These are phyloP conservation scores for Brachyptera putata DNA, from an alignment of 2,888 invertebrate species.

Conservation along the genomic window DNA sequence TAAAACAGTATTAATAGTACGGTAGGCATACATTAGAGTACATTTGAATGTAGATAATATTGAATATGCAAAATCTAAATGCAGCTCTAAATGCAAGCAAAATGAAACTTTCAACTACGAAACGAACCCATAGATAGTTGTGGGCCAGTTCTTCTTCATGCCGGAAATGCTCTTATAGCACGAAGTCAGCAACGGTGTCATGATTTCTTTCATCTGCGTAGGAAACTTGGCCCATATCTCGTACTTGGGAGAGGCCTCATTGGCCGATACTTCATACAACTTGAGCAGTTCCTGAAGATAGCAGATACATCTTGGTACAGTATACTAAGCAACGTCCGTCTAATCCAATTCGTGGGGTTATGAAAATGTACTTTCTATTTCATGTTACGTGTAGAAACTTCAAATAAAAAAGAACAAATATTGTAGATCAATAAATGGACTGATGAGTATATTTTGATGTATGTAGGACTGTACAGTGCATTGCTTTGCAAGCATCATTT, in stretches of 20 bases:
- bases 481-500: no score
- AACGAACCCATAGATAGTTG: conserved; percentile 47
- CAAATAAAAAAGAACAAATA: background rate
- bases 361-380: no score
- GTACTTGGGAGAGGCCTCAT: conserved; percentile 44
- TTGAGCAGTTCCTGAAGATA: conserved; percentile 64
- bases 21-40: no score
- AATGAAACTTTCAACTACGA: no score
- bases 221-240: conserved; percentile 68
- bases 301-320: background rate
- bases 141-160: conserved; percentile 38
- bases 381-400: no score
- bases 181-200: conserved; percentile 69
- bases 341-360: no score
- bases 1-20: no score
- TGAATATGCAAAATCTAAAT: no score
- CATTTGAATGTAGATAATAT: no score
- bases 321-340: background rate
- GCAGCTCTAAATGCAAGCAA: no score
- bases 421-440: background rate
- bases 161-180: conserved; percentile 42
- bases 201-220: conserved; percentile 67
- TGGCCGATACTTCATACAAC: conserved; percentile 64
- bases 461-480: no score
- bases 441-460: no score